Conservation (phyloP, 1,140 invertebrate genomes). For the Formica exsecta region DNA sequence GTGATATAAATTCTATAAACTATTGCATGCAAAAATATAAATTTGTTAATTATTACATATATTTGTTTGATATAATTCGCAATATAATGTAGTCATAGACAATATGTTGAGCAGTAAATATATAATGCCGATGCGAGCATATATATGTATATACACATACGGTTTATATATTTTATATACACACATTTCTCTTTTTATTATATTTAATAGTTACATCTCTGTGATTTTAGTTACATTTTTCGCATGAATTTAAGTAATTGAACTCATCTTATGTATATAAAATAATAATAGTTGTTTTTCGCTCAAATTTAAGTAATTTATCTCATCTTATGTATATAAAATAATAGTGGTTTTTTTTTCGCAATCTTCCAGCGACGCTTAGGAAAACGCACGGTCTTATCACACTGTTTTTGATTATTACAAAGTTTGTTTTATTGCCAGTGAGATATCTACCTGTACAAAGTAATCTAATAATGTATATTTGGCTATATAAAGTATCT, state of each 20-base stretch:
- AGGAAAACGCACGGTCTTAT: constrained; percentile 6
- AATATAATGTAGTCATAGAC: constrained; percentile 34
- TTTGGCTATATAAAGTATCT: constrained; percentile 25
- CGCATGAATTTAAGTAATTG: constrained; percentile 24
- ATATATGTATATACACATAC: not conserved
- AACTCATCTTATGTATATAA: constrained; percentile 17
- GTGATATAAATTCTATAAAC: not conserved
- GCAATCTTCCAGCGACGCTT: constrained; percentile 27
- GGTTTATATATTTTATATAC: constrained; percentile 26
- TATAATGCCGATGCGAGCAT: constrained; percentile 24
- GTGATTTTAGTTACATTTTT: constrained; percentile 26
- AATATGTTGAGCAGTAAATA: constrained; percentile 30
- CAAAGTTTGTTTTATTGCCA: constrained; percentile 28
- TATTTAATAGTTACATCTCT: constrained; percentile 18
- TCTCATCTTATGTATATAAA: constrained; percentile 20
- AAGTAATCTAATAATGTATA: constrained; percentile 40
- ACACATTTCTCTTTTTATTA: not conserved
- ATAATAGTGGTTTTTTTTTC: not conserved
- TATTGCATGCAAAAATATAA: not conserved
- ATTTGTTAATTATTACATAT: not conserved
- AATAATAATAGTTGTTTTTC: constrained; percentile 10
- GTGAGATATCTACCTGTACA: constrained; percentile 9
- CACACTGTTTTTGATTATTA: constrained; percentile 32
- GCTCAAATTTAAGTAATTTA: constrained; percentile 20
- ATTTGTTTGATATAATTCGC: constrained; percentile 42